Percentiles rank a stretch among this genome's conserved stretches.
phyloP scores from a whole-genome alignment of 2,888 invertebrate genomes.

The Drosophila anomalipes region DNA sequence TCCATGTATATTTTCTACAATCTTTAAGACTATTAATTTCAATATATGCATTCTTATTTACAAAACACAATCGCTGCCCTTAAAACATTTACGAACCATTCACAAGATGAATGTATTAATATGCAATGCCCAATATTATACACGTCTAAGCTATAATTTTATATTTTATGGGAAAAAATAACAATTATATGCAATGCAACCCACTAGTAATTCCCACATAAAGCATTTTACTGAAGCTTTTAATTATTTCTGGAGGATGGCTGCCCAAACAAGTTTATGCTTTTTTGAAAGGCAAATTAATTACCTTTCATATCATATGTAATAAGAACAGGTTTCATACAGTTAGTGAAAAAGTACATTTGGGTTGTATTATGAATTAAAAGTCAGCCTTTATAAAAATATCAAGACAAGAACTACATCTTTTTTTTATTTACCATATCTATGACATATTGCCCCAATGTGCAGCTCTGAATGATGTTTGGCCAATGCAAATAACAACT shows the following conservation, averaged over 20 bases:
- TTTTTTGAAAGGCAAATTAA: neutral
- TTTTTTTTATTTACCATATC: neutral
- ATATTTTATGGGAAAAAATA: neutral
- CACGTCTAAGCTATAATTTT: neutral
- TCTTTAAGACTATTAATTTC: neutral
- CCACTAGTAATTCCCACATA: neutral
- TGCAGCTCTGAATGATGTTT: slow-evolving; percentile 46
- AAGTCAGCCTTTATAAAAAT: neutral
- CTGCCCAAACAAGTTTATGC: neutral
- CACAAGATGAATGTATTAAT: neutral
- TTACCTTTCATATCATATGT: neutral
- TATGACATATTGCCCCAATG: slow-evolving; percentile 39
- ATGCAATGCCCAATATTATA: neutral
- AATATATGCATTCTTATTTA: neutral
- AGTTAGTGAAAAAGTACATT: neutral
- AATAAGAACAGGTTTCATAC: neutral
- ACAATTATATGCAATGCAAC: neutral
- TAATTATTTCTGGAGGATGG: neutral
- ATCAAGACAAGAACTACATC: neutral
- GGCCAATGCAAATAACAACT: slow-evolving; percentile 63
- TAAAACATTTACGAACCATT: neutral
- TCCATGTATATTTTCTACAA: no score
- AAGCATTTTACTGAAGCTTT: neutral
- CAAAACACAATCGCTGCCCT: neutral
- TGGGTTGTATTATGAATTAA: neutral